A percentile compares a stretch with the other conserved stretches of the same genome.
These are phyloP conservation scores for Platycercus adscitus DNA, from an alignment of 2,113 vertebrate genomes.

Conservation along the genomic window DNA sequence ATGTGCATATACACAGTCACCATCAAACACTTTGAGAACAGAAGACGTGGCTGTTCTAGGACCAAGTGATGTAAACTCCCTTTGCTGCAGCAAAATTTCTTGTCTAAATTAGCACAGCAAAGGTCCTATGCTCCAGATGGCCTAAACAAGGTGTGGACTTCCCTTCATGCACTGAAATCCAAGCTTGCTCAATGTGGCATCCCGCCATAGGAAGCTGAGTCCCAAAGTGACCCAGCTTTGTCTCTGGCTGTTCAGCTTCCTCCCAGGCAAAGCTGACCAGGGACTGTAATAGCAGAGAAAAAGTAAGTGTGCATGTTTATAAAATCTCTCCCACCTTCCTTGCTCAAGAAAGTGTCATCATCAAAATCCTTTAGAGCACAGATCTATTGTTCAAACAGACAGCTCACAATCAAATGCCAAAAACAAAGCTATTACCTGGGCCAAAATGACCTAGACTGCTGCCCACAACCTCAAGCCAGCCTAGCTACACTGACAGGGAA, in stretches of 20 bases:
- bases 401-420: neutral
- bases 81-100: neutral
- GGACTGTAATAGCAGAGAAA: neutral
- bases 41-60: neutral
- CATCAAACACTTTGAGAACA: neutral
- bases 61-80: neutral
- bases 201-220: neutral
- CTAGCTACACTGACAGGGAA: neutral
- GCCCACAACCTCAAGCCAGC: neutral
- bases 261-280: neutral
- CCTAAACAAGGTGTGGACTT: neutral
- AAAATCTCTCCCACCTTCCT: neutral
- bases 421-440: neutral
- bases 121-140: neutral
- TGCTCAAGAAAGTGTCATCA: neutral
- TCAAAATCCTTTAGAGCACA: neutral
- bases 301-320: neutral
- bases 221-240: neutral
- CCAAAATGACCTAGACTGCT: neutral
- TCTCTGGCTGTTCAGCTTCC: neutral
- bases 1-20: fast-evolving
- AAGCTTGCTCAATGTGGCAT: neutral
- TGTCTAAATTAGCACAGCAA: neutral
- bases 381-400: neutral
- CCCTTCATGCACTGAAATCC: neutral